These are phyloP conservation scores for Neocloeon triangulifer DNA, from an alignment of 1,140 invertebrate genomes.

Conservation along the genomic window DNA sequence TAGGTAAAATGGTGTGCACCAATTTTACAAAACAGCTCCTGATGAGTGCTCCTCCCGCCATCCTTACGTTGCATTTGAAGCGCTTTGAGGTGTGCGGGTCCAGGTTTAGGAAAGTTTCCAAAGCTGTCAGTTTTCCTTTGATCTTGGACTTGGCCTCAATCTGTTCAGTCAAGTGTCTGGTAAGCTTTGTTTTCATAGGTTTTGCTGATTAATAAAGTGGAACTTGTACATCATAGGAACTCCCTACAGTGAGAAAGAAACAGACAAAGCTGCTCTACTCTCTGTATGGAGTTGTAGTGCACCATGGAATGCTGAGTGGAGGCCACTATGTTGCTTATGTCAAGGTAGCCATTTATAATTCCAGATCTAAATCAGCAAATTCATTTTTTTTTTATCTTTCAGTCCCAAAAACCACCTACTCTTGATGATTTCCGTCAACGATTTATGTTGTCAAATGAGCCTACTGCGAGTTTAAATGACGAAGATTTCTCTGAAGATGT, in stretches of 20 bases:
- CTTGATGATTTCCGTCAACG: not conserved
- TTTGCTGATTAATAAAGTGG: no score
- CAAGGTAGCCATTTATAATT: no score
- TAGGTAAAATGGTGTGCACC: constrained; percentile 56
- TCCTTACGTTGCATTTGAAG: constrained; percentile 88
- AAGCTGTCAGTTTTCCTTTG: constrained; percentile 70
- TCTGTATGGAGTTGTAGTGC: constrained; percentile 86
- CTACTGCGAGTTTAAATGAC: constrained; percentile 17
- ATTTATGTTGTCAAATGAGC: no score
- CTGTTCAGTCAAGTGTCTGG: constrained; percentile 54
- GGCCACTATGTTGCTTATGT: constrained; percentile 94
- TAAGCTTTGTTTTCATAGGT: constrained; percentile 8
- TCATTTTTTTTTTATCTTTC: not conserved
- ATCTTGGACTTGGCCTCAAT: constrained; percentile 79
- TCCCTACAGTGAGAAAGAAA: constrained; percentile 31
- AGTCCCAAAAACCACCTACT: no score
- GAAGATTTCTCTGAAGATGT: constrained; percentile 14
- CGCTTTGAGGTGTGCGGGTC: constrained; percentile 49
- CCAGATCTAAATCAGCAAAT: no score
- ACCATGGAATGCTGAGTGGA: constrained; percentile 68
- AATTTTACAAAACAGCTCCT: constrained; percentile 82
- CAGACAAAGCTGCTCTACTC: constrained; percentile 60
- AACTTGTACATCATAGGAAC: constrained; percentile 20
- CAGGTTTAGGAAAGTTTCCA: constrained; percentile 52
- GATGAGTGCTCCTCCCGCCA: constrained; percentile 70